A percentile compares a stretch with the other conserved stretches of the same genome.
Conservation (phyloP, 1,140 invertebrate genomes). For the Galendromus occidentalis region DNA sequence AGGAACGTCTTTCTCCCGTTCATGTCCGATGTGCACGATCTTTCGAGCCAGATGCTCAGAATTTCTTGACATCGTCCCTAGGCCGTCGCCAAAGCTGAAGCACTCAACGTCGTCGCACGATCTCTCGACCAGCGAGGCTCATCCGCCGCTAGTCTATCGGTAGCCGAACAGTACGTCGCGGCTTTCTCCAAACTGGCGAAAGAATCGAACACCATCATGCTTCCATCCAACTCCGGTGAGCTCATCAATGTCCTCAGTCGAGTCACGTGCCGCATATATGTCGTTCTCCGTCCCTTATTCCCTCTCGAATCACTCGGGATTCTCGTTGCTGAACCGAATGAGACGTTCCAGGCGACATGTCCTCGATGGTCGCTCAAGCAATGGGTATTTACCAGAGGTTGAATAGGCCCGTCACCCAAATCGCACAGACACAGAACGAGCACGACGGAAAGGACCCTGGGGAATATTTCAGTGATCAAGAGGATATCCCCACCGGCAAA, state of each 20-base stretch:
- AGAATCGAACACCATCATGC: slow-evolving; percentile 76
- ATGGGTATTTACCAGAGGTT: slow-evolving; percentile 10
- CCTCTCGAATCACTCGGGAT: too few relatives aligned
- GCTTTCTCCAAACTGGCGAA: slow-evolving; percentile 84
- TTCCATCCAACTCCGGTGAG: slow-evolving; percentile 75
- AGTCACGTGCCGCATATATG: too few relatives aligned
- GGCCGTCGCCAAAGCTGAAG: not conserved
- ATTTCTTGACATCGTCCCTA: not conserved
- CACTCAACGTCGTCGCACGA: not conserved
- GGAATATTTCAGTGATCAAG: too few relatives aligned
- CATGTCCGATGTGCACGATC: not conserved
- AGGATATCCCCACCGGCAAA: too few relatives aligned
- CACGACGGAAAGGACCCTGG: too few relatives aligned
- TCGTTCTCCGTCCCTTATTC: too few relatives aligned
- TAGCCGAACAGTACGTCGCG: slow-evolving; percentile 84
- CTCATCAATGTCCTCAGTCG: not conserved
- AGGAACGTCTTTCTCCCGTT: not conserved
- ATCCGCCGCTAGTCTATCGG: slow-evolving; percentile 68
- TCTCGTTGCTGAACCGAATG: too few relatives aligned
- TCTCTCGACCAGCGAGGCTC: slow-evolving; percentile 39
- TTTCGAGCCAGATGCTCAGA: not conserved
- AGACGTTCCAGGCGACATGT: slow-evolving; percentile 12
- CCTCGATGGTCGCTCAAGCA: slow-evolving; percentile 21
- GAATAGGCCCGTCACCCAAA: not conserved
- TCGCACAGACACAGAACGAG: too few relatives aligned